phyloP scores from a whole-genome alignment of 2,888 invertebrate genomes.

The Orthosia cruda region DNA sequence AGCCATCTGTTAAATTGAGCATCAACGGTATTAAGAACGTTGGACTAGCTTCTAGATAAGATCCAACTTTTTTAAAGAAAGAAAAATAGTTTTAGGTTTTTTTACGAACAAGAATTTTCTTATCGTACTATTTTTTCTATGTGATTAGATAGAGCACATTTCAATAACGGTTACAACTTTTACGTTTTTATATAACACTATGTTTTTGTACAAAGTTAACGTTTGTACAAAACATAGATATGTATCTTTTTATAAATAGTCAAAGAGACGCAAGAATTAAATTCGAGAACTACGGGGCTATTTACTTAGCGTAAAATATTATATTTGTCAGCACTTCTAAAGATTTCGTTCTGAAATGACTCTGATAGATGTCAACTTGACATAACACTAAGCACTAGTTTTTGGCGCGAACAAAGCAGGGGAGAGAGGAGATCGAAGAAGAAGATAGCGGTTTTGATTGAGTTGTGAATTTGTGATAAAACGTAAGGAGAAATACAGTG shows the following conservation, averaged over 20 bases:
- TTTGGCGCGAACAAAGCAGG: too few relatives aligned
- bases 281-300: background rate
- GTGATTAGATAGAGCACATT: slow-evolving; percentile 5
- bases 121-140: background rate
- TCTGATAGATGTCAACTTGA: too few relatives aligned
- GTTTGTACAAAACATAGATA: background rate
- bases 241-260: background rate
- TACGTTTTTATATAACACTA: background rate
- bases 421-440: too few relatives aligned
- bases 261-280: background rate
- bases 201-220: background rate
- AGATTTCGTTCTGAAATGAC: too few relatives aligned
- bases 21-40: too few relatives aligned
- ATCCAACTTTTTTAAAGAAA: background rate
- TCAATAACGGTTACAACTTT: background rate
- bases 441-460: too few relatives aligned
- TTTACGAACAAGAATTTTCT: background rate
- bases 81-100: background rate
- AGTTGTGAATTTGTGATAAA: too few relatives aligned
- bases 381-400: too few relatives aligned
- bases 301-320: background rate
- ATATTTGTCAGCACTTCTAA: too few relatives aligned
- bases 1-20: slow-evolving; percentile 30
- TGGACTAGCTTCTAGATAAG: background rate
- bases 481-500: too few relatives aligned